A percentile compares a stretch with the other conserved stretches of the same genome.
These are phyloP conservation scores for Dicranocentrus wangi DNA, from an alignment of 2,888 invertebrate species.

Conservation along the genomic window DNA sequence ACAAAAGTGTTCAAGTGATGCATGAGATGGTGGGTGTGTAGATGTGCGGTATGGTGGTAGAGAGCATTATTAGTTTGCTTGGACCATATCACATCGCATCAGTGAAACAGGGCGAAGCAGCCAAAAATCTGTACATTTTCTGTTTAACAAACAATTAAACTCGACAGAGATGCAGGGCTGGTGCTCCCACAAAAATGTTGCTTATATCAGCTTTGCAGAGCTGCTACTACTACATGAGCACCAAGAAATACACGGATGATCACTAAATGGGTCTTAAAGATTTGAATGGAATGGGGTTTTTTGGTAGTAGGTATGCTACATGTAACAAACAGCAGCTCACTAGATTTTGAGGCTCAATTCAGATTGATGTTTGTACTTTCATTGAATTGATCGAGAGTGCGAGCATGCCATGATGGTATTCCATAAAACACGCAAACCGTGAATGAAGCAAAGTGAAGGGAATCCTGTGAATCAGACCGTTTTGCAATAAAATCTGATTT, in stretches of 20 bases:
- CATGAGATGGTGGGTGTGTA: constrained; percentile 4
- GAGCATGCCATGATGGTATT: not conserved
- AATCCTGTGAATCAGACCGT: constrained; percentile 49
- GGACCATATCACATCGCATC: constrained; percentile 11
- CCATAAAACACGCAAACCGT: constrained; percentile 21
- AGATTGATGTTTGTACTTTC: constrained; percentile 27
- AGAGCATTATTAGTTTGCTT: not conserved
- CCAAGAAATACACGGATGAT: not conserved
- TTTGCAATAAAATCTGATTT: constrained; percentile 34
- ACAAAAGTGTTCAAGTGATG: not conserved
- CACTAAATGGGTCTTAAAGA: too few species aligned
- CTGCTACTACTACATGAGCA: not conserved
- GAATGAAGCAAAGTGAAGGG: constrained; percentile 26
- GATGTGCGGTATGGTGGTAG: not conserved
- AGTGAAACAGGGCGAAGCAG: constrained; percentile 35
- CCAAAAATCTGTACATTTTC: constrained; percentile 10
- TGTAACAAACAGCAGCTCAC: too few species aligned
- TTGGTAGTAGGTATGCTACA: too few species aligned
- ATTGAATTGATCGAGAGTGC: not conserved
- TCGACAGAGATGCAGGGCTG: not conserved
- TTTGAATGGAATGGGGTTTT: too few species aligned
- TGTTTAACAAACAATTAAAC: too few species aligned
- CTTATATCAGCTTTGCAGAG: too few species aligned
- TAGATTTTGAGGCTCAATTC: too few species aligned
- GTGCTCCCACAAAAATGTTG: too few species aligned